These are phyloP conservation scores for Parthenolecanium corni DNA, from an alignment of 2,888 invertebrate species.

Conservation along the genomic window DNA sequence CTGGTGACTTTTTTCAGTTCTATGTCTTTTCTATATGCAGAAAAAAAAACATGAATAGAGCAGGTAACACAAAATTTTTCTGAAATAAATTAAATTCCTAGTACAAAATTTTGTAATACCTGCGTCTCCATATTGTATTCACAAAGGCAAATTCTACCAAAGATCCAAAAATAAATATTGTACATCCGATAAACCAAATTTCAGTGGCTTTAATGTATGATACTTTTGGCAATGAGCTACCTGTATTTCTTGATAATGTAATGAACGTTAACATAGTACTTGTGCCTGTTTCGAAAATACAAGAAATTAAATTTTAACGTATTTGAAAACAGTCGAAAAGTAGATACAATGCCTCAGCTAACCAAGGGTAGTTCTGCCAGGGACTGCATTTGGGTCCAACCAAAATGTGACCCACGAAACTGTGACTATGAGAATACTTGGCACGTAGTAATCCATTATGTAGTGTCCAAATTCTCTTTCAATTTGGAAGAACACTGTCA, in stretches of 20 bases:
- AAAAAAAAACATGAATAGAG: neutral
- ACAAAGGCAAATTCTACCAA: constrained; percentile 81
- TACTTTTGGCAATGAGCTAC: constrained; percentile 74
- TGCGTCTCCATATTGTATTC: constrained; percentile 75
- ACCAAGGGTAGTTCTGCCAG: constrained; percentile 71
- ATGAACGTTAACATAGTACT: constrained; percentile 80
- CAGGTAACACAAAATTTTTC: too few species aligned
- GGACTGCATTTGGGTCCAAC: constrained; percentile 74
- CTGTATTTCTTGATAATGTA: constrained; percentile 71
- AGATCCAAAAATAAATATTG: constrained; percentile 71
- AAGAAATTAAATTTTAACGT: constrained; percentile 31
- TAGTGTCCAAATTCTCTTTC: constrained; percentile 75
- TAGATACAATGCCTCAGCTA: constrained; percentile 33
- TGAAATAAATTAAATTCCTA: neutral
- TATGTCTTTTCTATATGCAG: constrained; percentile 50
- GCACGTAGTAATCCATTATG: constrained; percentile 77
- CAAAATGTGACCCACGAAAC: constrained; percentile 85
- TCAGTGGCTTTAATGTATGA: constrained; percentile 83
- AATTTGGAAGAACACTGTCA: constrained; percentile 65
- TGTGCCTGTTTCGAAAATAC: constrained; percentile 47
- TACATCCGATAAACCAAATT: constrained; percentile 78
- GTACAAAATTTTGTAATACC: constrained; percentile 41
- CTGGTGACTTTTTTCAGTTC: constrained; percentile 63
- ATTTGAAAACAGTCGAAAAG: neutral
- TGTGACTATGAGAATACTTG: constrained; percentile 72